phyloP scores from a whole-genome alignment of 1,140 invertebrate genomes.

The Dendrolimus punctatus region DNA sequence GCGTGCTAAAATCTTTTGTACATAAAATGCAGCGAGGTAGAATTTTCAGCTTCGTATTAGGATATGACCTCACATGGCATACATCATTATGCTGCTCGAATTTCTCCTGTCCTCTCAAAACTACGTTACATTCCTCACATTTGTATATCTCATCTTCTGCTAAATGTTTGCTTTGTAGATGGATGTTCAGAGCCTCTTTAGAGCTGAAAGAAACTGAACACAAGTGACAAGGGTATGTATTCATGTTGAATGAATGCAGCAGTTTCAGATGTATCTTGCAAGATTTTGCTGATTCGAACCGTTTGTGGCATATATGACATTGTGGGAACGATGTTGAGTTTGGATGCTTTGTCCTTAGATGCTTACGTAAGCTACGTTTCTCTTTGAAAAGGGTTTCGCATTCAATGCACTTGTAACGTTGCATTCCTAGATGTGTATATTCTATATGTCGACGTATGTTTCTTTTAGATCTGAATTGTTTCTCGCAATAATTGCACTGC shows the following conservation, averaged over 20 bases:
- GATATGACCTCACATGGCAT: constrained; percentile 15
- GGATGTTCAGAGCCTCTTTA: constrained; percentile 30
- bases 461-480: constrained; percentile 42
- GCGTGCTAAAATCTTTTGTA: constrained; percentile 49
- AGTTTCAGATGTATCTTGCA: constrained; percentile 52
- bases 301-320: constrained; percentile 47
- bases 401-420: constrained; percentile 47
- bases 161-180: constrained; percentile 40
- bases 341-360: constrained; percentile 42
- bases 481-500: constrained; percentile 47
- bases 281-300: constrained; percentile 55
- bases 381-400: constrained; percentile 53
- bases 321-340: constrained; percentile 40
- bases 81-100: constrained; percentile 40
- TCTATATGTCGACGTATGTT: constrained; percentile 45
- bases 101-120: constrained; percentile 41
- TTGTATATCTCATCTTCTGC: constrained; percentile 44
- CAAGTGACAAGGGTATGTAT: constrained; percentile 36
- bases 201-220: constrained; percentile 40
- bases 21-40: constrained; percentile 46
- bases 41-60: constrained; percentile 16
- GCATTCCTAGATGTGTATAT: constrained; percentile 42
- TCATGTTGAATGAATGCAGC: constrained; percentile 45
- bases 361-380: constrained; percentile 47
- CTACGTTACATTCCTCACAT: constrained; percentile 44